Percentiles rank a stretch among this genome's conserved stretches.
These are phyloP conservation scores for Drosophila arizonae DNA, from an alignment of 1,140 invertebrate species.

Conservation along the genomic window DNA sequence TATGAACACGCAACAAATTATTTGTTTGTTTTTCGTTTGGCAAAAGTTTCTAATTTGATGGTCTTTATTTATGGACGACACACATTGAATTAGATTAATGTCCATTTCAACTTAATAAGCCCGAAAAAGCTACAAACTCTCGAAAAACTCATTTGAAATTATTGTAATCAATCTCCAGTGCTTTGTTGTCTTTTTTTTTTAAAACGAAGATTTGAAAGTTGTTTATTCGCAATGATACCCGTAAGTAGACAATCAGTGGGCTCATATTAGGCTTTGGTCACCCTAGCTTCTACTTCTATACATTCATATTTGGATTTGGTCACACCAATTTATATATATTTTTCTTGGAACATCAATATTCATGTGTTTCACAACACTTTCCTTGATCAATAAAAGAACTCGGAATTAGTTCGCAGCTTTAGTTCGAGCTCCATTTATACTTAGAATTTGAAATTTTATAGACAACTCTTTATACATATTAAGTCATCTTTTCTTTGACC, in stretches of 20 bases:
- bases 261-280: no score
- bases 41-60: constrained; percentile 53
- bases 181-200: background rate
- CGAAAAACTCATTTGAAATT: constrained; percentile 1
- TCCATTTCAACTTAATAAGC: constrained; percentile 6
- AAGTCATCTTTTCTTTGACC: background rate
- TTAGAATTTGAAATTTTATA: background rate
- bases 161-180: background rate
- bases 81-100: constrained; percentile 38
- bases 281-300: no score
- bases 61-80: constrained; percentile 28
- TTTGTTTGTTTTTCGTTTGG: constrained; percentile 36
- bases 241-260: no score
- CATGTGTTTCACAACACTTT: no score
- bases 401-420: no score
- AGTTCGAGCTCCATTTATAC: background rate
- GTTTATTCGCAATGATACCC: no score
- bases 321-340: no score
- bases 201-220: no score
- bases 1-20: constrained; percentile 31
- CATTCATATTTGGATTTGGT: no score
- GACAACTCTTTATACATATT: background rate
- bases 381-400: no score
- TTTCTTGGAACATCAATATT: no score
- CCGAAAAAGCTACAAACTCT: constrained; percentile 6